A percentile compares a stretch with the other conserved stretches of the same genome.
phyloP scores from a whole-genome alignment of 2,888 invertebrate genomes.

The Drosophila anomelani region DNA sequence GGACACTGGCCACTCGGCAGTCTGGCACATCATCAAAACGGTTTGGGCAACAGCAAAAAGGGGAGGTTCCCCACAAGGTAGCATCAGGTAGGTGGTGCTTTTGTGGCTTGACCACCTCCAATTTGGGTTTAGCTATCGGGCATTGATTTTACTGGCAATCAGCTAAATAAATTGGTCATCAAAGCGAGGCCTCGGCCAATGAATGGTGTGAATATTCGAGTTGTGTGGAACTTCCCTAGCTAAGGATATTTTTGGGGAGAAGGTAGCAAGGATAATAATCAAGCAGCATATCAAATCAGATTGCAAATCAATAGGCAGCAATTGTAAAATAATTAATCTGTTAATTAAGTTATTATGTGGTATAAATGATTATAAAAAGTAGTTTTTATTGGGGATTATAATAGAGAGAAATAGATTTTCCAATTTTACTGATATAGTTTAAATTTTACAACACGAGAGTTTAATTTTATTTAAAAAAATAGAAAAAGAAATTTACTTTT shows the following conservation, averaged over 20 bases:
- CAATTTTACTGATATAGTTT: neutral
- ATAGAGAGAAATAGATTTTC: too few species aligned
- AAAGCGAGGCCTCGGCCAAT: conserved; percentile 17
- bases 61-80: conserved; percentile 8
- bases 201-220: conserved; percentile 16
- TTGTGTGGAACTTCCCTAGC: neutral
- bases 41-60: neutral
- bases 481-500: too few species aligned
- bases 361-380: neutral
- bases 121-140: conserved; percentile 37
- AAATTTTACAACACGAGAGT: too few species aligned
- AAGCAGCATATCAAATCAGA: conserved; percentile 15
- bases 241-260: neutral
- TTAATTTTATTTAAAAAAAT: neutral
- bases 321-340: neutral
- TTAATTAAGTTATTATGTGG: too few species aligned
- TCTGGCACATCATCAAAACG: conserved; percentile 31
- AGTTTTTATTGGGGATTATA: too few species aligned
- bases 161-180: conserved; percentile 39
- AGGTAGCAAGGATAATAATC: conserved; percentile 1
- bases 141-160: conserved; percentile 44
- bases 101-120: conserved; percentile 41
- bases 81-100: conserved; percentile 22
- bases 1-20: neutral
- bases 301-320: neutral